Conservation (phyloP, 2,888 invertebrate species). For the Macaria notata region DNA sequence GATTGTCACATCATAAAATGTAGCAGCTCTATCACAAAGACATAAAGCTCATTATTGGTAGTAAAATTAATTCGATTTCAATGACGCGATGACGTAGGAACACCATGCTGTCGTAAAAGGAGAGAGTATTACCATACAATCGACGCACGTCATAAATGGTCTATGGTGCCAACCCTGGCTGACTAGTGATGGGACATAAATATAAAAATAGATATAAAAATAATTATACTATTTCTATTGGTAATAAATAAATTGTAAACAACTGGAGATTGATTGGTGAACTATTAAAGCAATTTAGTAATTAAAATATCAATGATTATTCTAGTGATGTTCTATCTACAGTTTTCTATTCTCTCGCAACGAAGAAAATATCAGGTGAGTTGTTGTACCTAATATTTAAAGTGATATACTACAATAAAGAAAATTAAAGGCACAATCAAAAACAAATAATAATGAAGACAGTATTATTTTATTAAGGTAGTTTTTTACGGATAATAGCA, state of each 20-base stretch:
- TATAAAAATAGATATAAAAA: neutral
- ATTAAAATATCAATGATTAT: too few species aligned
- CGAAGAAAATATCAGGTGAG: too few species aligned
- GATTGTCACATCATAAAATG: neutral
- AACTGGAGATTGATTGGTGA: neutral
- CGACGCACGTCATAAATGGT: conserved; percentile 51
- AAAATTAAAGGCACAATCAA: too few species aligned
- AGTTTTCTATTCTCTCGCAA: too few species aligned
- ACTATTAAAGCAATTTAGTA: too few species aligned
- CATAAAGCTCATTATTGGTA: conserved; percentile 33
- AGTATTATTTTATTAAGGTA: too few species aligned
- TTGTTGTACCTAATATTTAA: too few species aligned
- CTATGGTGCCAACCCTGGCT: conserved; percentile 30
- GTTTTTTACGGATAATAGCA: too few species aligned
- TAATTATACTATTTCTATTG: neutral
- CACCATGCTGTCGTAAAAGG: conserved; percentile 70
- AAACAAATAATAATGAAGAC: too few species aligned
- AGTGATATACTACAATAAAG: too few species aligned
- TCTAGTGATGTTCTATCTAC: too few species aligned
- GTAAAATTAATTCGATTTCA: conserved; percentile 19
- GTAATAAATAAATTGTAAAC: neutral
- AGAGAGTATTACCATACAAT: conserved; percentile 76
- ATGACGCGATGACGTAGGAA: conserved; percentile 70
- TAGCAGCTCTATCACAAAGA: conserved; percentile 26
- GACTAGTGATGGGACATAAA: conserved; percentile 40